phyloP scores from a whole-genome alignment of 2,797 vertebrate species.

The Myripristis murdjan region DNA sequence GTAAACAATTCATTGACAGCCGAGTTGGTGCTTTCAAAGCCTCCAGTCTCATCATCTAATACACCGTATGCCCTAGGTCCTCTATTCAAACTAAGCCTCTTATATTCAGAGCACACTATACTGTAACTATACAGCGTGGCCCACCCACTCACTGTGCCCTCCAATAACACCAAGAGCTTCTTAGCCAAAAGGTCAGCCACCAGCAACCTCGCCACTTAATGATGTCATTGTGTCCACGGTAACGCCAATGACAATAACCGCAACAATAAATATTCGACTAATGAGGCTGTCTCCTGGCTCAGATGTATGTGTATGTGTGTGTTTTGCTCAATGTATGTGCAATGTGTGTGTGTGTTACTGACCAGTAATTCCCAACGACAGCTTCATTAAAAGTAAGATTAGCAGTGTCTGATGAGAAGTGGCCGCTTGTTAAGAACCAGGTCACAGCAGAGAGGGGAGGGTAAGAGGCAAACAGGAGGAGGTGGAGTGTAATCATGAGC shows the following conservation, averaged over 20 bases:
- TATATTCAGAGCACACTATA: not conserved
- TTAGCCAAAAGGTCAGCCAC: not conserved
- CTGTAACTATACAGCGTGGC: not conserved
- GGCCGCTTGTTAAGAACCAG: slow-evolving; percentile 43
- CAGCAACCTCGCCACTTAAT: not conserved
- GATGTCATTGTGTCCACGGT: slow-evolving; percentile 23
- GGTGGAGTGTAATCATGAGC: not conserved
- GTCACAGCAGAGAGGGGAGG: slow-evolving; percentile 20
- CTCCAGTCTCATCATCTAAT: not conserved
- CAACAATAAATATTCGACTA: slow-evolving; percentile 50
- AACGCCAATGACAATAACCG: slow-evolving; percentile 29
- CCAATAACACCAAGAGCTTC: not conserved
- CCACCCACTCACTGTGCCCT: not conserved
- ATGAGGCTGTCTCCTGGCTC: slow-evolving; percentile 54
- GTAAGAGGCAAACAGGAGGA: not conserved
- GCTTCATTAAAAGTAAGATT: slow-evolving; percentile 70
- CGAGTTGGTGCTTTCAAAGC: not conserved
- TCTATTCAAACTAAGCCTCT: too few relatives aligned
- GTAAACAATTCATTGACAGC: not conserved
- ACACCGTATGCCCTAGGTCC: not conserved
- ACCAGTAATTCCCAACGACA: slow-evolving; percentile 46
- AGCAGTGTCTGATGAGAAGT: slow-evolving; percentile 59
- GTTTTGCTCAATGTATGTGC: slow-evolving; percentile 18
- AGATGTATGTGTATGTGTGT: not conserved
- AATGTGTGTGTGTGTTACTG: slow-evolving; percentile 19